These are phyloP conservation scores for Meta bourneti DNA, from an alignment of 2,888 invertebrate genomes.

Conservation along the genomic window DNA sequence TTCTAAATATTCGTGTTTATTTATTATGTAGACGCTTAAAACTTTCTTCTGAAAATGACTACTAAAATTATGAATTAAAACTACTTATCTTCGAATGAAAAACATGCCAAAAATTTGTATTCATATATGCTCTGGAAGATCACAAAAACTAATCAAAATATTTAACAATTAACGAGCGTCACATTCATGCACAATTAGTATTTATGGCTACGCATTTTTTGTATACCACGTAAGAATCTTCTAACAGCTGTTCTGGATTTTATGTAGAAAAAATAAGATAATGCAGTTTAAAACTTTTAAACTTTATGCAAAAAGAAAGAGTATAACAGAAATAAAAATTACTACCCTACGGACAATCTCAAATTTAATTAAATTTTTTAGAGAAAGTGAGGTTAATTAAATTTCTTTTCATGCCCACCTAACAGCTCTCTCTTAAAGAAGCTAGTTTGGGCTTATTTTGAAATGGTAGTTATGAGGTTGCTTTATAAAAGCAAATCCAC, in stretches of 20 bases:
- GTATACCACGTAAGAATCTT: background rate
- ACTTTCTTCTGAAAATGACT: too few species aligned
- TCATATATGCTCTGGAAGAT: too few species aligned
- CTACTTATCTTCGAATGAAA: too few species aligned
- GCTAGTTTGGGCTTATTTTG: conserved; percentile 6
- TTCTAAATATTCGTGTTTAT: too few species aligned
- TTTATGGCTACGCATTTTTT: background rate
- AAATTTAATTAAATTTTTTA: conserved; percentile 44
- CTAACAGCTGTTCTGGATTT: conserved; percentile 2
- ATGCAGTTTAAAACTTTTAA: background rate
- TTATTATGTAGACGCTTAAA: too few species aligned
- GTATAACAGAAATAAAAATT: conserved; percentile 1
- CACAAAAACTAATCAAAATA: too few species aligned
- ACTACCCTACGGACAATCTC: conserved; percentile 29
- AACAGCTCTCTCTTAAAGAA: background rate
- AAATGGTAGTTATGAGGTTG: background rate
- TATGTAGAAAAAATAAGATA: background rate
- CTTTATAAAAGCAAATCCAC: background rate
- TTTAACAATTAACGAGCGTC: too few species aligned
- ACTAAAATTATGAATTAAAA: too few species aligned
- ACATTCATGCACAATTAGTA: too few species aligned
- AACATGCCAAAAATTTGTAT: too few species aligned
- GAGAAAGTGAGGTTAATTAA: conserved; percentile 37
- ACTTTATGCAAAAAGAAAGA: background rate
- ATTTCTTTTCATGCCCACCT: background rate